These are phyloP conservation scores for Globodera rostochiensis DNA, from an alignment of 1,140 invertebrate genomes.

Conservation along the genomic window DNA sequence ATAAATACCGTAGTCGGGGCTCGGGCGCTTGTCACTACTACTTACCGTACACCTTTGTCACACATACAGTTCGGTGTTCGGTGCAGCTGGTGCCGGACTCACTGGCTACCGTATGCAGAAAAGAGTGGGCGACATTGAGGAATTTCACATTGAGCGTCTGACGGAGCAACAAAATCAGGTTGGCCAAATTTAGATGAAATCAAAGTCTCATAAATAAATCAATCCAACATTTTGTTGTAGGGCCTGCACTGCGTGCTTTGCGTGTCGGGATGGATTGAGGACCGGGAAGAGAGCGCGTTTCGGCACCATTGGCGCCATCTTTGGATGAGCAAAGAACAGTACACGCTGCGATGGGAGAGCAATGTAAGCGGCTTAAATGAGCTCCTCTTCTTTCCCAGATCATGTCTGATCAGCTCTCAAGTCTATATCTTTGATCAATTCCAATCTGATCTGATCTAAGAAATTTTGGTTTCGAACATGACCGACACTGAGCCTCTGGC, in stretches of 20 bases:
- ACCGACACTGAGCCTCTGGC: no score
- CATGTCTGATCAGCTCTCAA: no score
- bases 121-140: slow-evolving; percentile 68
- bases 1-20: no score
- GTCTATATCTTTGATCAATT: no score
- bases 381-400: no score
- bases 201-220: not conserved
- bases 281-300: slow-evolving; percentile 54
- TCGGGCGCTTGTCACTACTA: no score
- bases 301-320: slow-evolving; percentile 70
- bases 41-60: not conserved
- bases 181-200: not conserved
- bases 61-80: slow-evolving; percentile 67
- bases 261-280: slow-evolving; percentile 63
- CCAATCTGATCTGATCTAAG: no score
- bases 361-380: slow-evolving; percentile 48
- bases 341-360: slow-evolving; percentile 75
- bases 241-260: slow-evolving; percentile 39
- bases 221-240: not conserved
- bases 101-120: slow-evolving; percentile 67
- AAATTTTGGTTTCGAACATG: no score
- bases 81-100: slow-evolving; percentile 69
- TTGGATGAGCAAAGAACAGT: slow-evolving; percentile 74
- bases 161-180: slow-evolving; percentile 40
- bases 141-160: slow-evolving; percentile 68